Percentiles rank a stretch among this genome's conserved stretches.
phyloP scores from a whole-genome alignment of 2,113 vertebrate genomes.

The Perca fluviatilis region DNA sequence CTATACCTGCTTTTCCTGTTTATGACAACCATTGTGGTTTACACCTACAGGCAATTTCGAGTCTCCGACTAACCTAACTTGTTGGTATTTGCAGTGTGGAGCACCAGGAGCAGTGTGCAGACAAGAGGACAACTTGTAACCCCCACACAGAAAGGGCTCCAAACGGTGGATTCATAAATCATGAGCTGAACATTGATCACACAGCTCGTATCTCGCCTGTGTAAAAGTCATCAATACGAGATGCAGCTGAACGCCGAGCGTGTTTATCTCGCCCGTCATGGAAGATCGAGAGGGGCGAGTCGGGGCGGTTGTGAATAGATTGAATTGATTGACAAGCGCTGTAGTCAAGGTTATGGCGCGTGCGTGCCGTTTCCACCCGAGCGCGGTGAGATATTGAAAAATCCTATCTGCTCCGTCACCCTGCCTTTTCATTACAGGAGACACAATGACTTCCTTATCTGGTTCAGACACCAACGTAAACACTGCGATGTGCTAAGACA shows the following conservation, averaged over 20 bases:
- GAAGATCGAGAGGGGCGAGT: not conserved
- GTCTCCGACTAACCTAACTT: not conserved
- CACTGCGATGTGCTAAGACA: conserved; percentile 5
- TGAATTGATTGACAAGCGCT: conserved; percentile 31
- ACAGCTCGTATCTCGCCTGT: not conserved
- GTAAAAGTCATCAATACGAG: conserved; percentile 26
- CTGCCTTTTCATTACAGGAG: conserved; percentile 60
- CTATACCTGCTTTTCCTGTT: not conserved
- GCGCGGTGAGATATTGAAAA: conserved; percentile 49
- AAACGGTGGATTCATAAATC: not conserved
- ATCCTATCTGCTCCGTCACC: conserved; percentile 52
- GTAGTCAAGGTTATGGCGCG: conserved; percentile 32
- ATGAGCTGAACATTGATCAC: conserved; percentile 6
- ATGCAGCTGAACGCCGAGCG: not conserved
- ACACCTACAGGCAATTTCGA: not conserved
- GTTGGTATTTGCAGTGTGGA: no score
- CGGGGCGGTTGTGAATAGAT: not conserved
- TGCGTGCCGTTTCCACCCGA: not conserved
- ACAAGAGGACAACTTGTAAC: not conserved
- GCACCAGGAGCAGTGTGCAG: not conserved
- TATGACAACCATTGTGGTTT: not conserved
- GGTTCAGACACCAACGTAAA: conserved; percentile 50
- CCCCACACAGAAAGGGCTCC: not conserved
- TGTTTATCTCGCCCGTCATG: conserved; percentile 23
- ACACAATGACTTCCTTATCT: conserved; percentile 69